phyloP scores from a whole-genome alignment of 2,888 invertebrate genomes.

The Scaptomyza cyrtandrae region DNA sequence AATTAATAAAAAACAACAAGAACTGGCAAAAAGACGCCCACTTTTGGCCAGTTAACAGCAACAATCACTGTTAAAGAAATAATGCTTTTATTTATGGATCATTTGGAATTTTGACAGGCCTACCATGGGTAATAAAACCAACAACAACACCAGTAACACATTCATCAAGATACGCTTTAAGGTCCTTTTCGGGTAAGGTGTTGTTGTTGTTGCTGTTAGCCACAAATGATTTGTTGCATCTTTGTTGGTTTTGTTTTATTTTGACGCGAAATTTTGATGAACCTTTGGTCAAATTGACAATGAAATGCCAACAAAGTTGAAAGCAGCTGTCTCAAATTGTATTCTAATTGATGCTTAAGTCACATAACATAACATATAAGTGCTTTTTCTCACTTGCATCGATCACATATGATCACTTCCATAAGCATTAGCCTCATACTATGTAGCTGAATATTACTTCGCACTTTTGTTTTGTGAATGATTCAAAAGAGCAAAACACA shows the following conservation, averaged over 20 bases:
- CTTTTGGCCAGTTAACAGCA: slow-evolving; percentile 35
- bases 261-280: slow-evolving; percentile 69
- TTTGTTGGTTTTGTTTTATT: slow-evolving; percentile 10
- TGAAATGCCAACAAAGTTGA: slow-evolving; percentile 57
- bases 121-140: slow-evolving; percentile 75
- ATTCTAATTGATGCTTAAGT: background rate
- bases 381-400: slow-evolving; percentile 7
- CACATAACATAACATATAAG: slow-evolving; percentile 6
- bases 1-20: slow-evolving; percentile 40
- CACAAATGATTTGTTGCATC: slow-evolving; percentile 29
- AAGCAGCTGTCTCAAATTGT: slow-evolving; percentile 1
- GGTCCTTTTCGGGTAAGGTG: slow-evolving; percentile 22
- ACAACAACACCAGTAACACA: slow-evolving; percentile 48
- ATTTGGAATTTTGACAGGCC: slow-evolving; percentile 83
- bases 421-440: slow-evolving; percentile 8
- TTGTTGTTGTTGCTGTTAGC: slow-evolving; percentile 7
- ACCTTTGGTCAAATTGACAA: slow-evolving; percentile 73
- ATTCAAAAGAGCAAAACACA: slow-evolving; percentile 5
- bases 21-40: slow-evolving; percentile 17
- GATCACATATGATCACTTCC: background rate
- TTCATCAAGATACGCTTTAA: slow-evolving; percentile 66
- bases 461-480: slow-evolving; percentile 38
- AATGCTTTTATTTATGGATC: slow-evolving; percentile 84
- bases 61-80: slow-evolving; percentile 59
- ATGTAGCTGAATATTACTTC: slow-evolving; percentile 29